These are phyloP conservation scores for Pollimyrus isidori DNA, from an alignment of 2,113 vertebrate species.

Conservation along the genomic window DNA sequence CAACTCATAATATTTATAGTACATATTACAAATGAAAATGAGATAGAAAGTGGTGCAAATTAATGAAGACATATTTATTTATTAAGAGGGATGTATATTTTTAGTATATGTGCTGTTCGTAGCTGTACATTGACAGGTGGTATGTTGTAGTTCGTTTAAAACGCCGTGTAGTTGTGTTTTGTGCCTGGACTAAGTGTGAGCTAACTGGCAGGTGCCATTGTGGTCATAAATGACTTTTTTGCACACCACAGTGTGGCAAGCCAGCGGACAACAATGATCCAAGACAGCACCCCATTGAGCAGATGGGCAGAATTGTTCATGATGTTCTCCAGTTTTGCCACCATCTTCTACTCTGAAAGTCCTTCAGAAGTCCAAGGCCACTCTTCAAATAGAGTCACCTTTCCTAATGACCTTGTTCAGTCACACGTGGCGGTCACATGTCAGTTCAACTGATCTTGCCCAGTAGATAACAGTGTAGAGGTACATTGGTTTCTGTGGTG, in stretches of 20 bases:
- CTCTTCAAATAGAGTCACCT: background rate
- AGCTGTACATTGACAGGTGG: background rate
- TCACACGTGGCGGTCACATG: background rate
- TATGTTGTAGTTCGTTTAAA: background rate
- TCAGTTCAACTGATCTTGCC: background rate
- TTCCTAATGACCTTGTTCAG: background rate
- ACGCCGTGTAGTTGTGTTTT: background rate
- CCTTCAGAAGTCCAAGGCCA: background rate
- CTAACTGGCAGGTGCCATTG: background rate
- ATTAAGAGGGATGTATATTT: background rate
- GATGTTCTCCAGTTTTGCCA: background rate
- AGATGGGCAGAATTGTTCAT: background rate
- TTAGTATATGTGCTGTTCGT: background rate
- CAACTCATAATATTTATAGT: background rate
- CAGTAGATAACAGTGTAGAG: background rate
- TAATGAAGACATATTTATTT: background rate
- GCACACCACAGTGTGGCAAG: background rate
- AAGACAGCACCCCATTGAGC: background rate
- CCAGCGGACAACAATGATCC: background rate
- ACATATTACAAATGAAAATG: background rate
- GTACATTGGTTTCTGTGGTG: background rate
- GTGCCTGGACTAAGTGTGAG: background rate
- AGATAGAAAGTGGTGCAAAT: background rate
- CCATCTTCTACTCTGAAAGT: background rate
- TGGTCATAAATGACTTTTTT: background rate